Evolutionary conservation across 2,888 invertebrate species (phyloP).

Genomic region (Gymnocheta viridis): DNA sequence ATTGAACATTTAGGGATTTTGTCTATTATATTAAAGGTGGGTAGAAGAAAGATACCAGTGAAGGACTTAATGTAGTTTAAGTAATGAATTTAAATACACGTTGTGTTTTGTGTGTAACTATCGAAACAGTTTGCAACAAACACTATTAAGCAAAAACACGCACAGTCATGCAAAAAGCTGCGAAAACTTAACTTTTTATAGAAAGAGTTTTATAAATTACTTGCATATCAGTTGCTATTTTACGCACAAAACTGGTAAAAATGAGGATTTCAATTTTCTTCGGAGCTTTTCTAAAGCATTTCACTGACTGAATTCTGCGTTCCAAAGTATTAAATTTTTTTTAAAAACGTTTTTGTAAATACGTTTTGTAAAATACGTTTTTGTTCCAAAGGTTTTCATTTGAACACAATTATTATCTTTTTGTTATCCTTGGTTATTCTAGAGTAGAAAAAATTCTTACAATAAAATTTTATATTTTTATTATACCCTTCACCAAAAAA

Average conservation of each 20-base stretch:
- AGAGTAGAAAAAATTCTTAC: too few relatives aligned
- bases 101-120: conserved; percentile 66
- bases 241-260: not conserved
- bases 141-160: not conserved
- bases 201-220: not conserved
- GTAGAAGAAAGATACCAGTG: not conserved
- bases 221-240: conserved; percentile 27
- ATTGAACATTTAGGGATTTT: conserved; percentile 2
- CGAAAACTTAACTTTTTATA: not conserved
- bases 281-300: conserved; percentile 7
- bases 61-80: conserved; percentile 74
- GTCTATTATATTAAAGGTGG: not conserved
- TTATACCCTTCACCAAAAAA: too few relatives aligned
- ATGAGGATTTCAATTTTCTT: not conserved
- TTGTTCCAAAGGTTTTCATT: not conserved
- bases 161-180: conserved; percentile 21
- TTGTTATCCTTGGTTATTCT: too few relatives aligned
- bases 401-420: too few relatives aligned
- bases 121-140: not conserved
- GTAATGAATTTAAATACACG: conserved; percentile 78
- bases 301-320: not conserved
- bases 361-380: conserved; percentile 59
- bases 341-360: conserved; percentile 74
- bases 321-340: conserved; percentile 52
- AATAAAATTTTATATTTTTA: too few relatives aligned